These are phyloP conservation scores for Battus philenor DNA, from an alignment of 1,140 invertebrate species.

Conservation along the genomic window DNA sequence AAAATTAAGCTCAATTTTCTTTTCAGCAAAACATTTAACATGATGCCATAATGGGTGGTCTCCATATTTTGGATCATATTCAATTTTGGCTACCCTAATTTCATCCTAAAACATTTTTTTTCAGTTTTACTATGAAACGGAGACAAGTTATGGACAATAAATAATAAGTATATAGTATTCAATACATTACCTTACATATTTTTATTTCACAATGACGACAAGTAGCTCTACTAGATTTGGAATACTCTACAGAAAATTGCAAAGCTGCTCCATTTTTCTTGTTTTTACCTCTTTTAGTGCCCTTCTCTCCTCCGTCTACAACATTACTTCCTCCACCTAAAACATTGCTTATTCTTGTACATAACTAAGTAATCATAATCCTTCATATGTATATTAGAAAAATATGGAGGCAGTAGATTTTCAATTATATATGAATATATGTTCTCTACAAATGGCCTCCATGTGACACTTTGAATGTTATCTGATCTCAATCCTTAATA, in stretches of 20 bases:
- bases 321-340: too few species aligned
- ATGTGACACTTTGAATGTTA: too few species aligned
- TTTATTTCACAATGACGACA: conserved; percentile 92
- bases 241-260: conserved; percentile 92
- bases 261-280: conserved; percentile 50
- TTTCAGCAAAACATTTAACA: conserved; percentile 92
- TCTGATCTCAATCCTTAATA: too few species aligned
- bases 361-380: too few species aligned
- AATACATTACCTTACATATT: conserved; percentile 83
- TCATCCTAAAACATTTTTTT: conserved; percentile 83
- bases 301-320: conserved; percentile 58
- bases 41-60: conserved; percentile 93
- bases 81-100: conserved; percentile 90
- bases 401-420: too few species aligned
- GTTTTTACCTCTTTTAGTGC: conserved; percentile 42
- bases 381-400: too few species aligned
- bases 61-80: conserved; percentile 90
- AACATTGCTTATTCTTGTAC: too few species aligned
- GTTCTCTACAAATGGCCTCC: too few species aligned
- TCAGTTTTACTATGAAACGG: neutral
- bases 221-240: conserved; percentile 88
- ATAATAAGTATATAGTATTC: conserved; percentile 6
- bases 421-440: too few species aligned
- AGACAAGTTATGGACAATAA: conserved; percentile 1
- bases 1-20: conserved; percentile 86